Base-by-base conservation (phyloP, 92 coral and sea anemone species). In the Palythoa heliodiscus region DNA sequence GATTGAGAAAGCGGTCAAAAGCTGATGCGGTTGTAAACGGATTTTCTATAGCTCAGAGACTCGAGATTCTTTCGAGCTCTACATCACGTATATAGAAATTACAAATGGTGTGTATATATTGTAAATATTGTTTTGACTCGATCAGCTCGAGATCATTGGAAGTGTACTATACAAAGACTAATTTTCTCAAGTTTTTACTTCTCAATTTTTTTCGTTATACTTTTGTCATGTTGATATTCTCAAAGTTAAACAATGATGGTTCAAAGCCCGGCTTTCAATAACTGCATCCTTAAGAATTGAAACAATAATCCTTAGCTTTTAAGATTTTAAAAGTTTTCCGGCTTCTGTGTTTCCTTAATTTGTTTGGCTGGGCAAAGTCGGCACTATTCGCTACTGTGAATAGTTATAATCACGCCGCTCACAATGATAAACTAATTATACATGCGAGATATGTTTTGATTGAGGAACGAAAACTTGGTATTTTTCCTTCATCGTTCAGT, bases 41-140 rank as follows among this genome's bases (percentile, higher is more conserved):
- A 0, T 95, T 97, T 72, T 95, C 97, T 9, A 96, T 97, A 5
- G 94, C 98, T 38, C 99, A 97, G 70, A 94, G 99, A 89, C 92
- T 97, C 13, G 98, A 89, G 79, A 95, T 97, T 43, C 73, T 97
- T 16, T 97, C 99, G 6, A 85, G 92, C 29, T 66, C 84, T 3
- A 15, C 84, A 14, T 60, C 74, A 14, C 75, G 84, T 64, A 50
- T 80, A 23, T 80, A 80, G 23, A 66, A 40, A 61, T 70, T 43
- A 68, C 53, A 78, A 11, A 40, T 35, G 12, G 48, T 52, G n/a
- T 66, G 24, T 47, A 47, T 3, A 40, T 47, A 22, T 6, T 66
- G 84, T 80, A 80, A 24, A 80, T 80, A 80, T 43, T 80, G 47
- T 13, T n/a, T 29, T 64, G 60, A 48, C 73, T 66, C 40, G 74